phyloP scores from a whole-genome alignment of 2,113 vertebrate genomes.

The Anseranas semipalmata region DNA sequence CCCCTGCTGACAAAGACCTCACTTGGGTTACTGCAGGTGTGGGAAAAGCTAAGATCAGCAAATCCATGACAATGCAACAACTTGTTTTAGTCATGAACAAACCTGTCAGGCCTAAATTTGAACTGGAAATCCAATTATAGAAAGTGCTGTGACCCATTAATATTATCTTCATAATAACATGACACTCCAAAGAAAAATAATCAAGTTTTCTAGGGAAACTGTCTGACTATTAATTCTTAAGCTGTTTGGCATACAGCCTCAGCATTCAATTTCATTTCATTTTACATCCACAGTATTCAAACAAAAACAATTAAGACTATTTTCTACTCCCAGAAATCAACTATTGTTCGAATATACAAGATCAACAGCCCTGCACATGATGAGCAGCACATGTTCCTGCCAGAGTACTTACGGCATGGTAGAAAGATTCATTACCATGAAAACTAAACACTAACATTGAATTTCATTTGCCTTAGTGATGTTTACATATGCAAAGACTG shows the following conservation, averaged over 20 bases:
- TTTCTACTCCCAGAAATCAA: constrained; percentile 36
- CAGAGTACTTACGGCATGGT: not conserved
- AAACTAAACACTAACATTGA: constrained; percentile 40
- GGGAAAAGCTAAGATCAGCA: not conserved
- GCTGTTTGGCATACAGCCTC: not conserved
- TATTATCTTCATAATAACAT: not conserved
- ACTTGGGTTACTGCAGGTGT: not conserved
- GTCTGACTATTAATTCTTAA: constrained; percentile 53
- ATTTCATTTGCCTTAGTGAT: constrained; percentile 52
- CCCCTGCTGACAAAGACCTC: not conserved
- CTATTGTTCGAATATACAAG: constrained; percentile 23
- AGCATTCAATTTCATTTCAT: constrained; percentile 7
- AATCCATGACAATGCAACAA: not conserved
- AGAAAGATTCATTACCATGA: constrained; percentile 29
- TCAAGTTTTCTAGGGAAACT: not conserved
- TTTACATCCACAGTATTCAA: not conserved
- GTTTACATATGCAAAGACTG: constrained; percentile 57
- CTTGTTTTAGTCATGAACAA: not conserved
- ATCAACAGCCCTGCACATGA: constrained; percentile 11
- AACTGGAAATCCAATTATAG: not conserved
- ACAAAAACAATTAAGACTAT: constrained; percentile 46
- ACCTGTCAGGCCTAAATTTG: not conserved
- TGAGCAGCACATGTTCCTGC: not conserved
- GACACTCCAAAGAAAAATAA: not conserved
- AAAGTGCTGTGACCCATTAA: not conserved